phyloP scores from a whole-genome alignment of 2,797 vertebrate species.

The Brachymystax lenok region DNA sequence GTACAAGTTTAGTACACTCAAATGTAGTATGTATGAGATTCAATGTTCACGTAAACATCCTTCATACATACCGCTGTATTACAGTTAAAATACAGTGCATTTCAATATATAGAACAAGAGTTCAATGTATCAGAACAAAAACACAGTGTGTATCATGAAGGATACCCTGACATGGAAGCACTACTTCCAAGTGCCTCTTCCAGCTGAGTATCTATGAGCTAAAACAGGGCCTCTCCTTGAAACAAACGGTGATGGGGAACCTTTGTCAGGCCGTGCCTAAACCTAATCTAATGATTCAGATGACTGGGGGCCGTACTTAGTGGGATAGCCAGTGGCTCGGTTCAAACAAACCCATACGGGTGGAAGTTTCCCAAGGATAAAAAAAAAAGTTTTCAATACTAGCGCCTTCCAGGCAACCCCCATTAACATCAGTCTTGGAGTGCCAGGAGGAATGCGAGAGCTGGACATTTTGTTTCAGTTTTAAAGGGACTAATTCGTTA shows the following conservation, averaged over 20 bases:
- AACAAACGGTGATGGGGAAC: conserved; percentile 64
- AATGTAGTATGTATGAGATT: neutral
- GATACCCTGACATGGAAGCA: conserved; percentile 36
- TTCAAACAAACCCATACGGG: conserved; percentile 67
- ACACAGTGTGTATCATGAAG: neutral
- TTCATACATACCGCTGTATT: neutral
- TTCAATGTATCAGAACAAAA: neutral
- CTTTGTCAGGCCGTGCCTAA: conserved; percentile 65
- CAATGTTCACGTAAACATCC: neutral
- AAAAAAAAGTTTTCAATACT: conserved; percentile 28
- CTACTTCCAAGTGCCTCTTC: conserved; percentile 47
- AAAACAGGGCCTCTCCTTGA: conserved; percentile 55
- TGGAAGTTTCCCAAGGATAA: conserved; percentile 72
- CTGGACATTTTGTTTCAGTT: conserved; percentile 41
- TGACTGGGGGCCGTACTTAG: conserved; percentile 71
- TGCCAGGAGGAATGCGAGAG: conserved; percentile 52
- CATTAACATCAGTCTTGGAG: conserved; percentile 57
- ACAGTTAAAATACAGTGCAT: neutral
- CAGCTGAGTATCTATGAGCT: conserved; percentile 47
- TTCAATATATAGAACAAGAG: neutral
- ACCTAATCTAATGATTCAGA: conserved; percentile 73
- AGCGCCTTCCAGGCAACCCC: conserved; percentile 60
- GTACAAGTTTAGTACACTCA: neutral
- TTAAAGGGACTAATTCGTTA: conserved; percentile 13
- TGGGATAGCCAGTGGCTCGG: conserved; percentile 60